Conservation (phyloP, 2,113 vertebrate genomes). For the Tyto alba region DNA sequence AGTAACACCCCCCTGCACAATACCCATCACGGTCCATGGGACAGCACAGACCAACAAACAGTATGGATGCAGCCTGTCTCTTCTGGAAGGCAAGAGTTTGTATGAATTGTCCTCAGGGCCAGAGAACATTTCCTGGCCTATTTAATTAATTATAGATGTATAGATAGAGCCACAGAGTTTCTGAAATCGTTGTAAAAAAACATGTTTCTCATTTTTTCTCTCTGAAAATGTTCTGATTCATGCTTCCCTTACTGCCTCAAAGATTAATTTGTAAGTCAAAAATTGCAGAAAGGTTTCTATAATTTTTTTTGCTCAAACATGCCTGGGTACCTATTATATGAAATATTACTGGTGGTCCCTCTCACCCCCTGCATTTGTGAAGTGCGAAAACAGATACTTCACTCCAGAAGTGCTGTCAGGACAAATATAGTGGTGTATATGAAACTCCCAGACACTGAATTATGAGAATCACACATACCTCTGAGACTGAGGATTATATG, state of each 20-base stretch:
- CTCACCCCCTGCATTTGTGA: not conserved
- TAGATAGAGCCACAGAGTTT: not conserved
- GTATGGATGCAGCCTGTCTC: not conserved
- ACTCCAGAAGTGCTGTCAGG: not conserved
- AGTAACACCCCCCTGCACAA: fast-evolving
- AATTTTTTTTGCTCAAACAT: not conserved
- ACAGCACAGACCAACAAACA: not conserved
- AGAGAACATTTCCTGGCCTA: not conserved
- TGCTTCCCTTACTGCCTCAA: not conserved
- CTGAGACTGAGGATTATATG: not conserved
- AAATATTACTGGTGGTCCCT: not conserved
- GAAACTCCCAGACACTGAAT: not conserved
- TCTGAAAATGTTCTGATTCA: not conserved
- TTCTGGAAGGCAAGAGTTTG: not conserved
- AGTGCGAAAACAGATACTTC: not conserved
- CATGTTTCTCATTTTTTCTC: not conserved
- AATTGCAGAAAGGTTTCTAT: not conserved
- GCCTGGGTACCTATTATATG: not conserved
- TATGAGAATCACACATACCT: not conserved
- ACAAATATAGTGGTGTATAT: not conserved
- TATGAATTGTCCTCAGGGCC: not conserved
- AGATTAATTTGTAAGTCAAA: not conserved
- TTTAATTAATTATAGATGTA: not conserved
- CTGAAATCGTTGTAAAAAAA: not conserved
- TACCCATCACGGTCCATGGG: not conserved